Percentiles rank a stretch among this genome's conserved stretches.
Conservation (phyloP, 1,140 invertebrate species). For the Trialeurodes vaporariorum region DNA sequence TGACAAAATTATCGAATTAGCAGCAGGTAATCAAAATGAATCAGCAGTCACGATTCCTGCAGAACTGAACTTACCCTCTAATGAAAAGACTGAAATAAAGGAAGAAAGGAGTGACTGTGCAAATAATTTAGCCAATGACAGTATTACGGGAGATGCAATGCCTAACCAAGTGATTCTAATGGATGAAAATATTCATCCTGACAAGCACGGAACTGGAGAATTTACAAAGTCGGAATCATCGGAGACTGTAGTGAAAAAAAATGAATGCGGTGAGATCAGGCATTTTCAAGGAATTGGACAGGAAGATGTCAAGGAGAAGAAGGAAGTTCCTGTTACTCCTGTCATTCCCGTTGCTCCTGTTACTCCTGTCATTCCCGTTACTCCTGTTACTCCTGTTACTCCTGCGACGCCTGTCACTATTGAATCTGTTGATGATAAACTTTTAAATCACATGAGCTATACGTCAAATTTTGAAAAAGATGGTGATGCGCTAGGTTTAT, state of each 20-base stretch:
- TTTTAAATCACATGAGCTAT: conserved; percentile 36
- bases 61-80: background rate
- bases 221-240: no score
- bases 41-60: no score
- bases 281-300: background rate
- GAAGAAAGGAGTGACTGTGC: background rate
- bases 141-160: background rate
- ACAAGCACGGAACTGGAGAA: background rate
- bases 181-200: background rate
- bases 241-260: background rate
- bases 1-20: conserved; percentile 37
- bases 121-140: background rate
- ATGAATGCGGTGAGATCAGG: background rate
- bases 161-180: background rate
- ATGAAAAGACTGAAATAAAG: conserved; percentile 1
- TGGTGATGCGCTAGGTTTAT: conserved; percentile 41
- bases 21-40: conserved; percentile 11
- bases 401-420: no score
- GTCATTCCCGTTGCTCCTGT: background rate
- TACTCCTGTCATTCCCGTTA: no score
- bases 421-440: background rate
- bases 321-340: background rate
- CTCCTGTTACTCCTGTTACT: background rate
- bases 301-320: background rate
- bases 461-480: conserved; percentile 38